Evolutionary conservation across 2,888 invertebrate genomes (phyloP).

Genomic region (Stomorhina lunata): DNA sequence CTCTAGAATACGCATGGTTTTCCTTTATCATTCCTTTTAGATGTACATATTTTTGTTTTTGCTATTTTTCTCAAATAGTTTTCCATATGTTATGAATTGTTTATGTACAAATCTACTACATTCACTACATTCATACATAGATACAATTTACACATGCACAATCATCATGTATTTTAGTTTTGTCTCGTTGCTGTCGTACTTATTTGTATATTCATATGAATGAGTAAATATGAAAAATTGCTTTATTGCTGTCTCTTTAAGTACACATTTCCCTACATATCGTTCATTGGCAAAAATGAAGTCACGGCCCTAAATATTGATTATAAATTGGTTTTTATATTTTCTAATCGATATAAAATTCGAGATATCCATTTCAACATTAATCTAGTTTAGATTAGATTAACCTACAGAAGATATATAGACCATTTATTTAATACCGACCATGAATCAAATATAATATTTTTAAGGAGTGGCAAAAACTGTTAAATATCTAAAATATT

Average conservation of each 20-base stretch:
- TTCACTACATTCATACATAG: neutral
- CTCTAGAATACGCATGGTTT: neutral
- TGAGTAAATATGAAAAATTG: slow-evolving; percentile 48
- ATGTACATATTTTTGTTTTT: neutral
- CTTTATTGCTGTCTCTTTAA: neutral
- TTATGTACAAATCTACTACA: neutral
- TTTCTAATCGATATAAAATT: too few species aligned
- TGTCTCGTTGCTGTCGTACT: neutral
- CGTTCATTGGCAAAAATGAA: too few species aligned
- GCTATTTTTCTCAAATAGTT: slow-evolving; percentile 2
- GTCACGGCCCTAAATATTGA: too few species aligned
- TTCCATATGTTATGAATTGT: slow-evolving; percentile 16
- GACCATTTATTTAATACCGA: too few species aligned
- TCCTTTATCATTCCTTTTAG: neutral
- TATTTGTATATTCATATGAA: slow-evolving; percentile 23
- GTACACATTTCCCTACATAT: too few species aligned
- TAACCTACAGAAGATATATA: too few species aligned
- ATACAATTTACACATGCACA: neutral
- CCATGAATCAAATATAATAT: too few species aligned
- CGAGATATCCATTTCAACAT: too few species aligned
- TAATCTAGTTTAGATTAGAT: too few species aligned
- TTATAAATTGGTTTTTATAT: too few species aligned
- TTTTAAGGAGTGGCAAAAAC: too few species aligned
- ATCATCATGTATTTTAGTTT: slow-evolving; percentile 19
- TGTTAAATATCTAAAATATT: too few species aligned